Conservation (phyloP, 2,797 vertebrate genomes). For the Otolemur crassicaudatus region DNA sequence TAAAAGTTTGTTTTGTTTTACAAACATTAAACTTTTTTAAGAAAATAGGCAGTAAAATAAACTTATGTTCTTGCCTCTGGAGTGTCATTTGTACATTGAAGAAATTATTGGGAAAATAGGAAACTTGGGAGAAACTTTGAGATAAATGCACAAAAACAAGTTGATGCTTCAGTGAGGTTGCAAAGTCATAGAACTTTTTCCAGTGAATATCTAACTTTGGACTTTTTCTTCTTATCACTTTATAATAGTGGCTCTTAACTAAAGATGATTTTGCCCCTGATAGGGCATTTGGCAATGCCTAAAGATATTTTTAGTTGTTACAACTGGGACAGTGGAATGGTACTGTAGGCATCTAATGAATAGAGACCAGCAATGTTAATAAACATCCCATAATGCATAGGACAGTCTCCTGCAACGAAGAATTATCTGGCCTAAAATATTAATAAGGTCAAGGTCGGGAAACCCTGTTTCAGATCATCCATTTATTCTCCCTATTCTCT, state of each 20-base stretch:
- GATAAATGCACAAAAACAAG: background rate
- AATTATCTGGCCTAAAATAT: background rate
- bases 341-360: background rate
- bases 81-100: constrained; percentile 52
- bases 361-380: background rate
- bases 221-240: background rate
- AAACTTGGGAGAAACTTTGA: background rate
- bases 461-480: background rate
- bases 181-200: background rate
- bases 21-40: constrained; percentile 72
- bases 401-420: no score
- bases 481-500: background rate
- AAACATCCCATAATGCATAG: no score
- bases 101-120: background rate
- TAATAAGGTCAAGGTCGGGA: background rate
- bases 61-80: constrained; percentile 66
- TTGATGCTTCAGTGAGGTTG: background rate
- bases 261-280: background rate
- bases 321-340: background rate
- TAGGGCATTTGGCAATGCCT: background rate
- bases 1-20: constrained; percentile 75
- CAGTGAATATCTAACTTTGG: background rate
- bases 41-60: constrained; percentile 76
- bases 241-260: background rate
- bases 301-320: background rate